A percentile compares a stretch with the other conserved stretches of the same genome.
Evolutionary conservation across 1,140 invertebrate species (phyloP).

Genomic region (Ganaspis sp.): DNA sequence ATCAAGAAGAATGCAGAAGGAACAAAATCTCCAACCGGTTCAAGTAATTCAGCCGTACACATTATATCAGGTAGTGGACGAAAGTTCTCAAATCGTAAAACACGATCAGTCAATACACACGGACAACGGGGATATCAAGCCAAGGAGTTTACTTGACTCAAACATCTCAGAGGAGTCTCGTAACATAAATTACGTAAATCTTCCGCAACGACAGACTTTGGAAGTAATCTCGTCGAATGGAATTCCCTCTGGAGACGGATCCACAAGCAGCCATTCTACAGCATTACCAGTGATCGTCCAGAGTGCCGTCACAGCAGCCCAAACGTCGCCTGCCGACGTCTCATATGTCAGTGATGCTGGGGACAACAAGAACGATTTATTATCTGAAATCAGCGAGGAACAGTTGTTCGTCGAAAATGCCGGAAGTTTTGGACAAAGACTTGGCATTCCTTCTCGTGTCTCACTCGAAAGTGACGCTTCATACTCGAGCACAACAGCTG

Average conservation of each 20-base stretch:
- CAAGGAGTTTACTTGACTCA: constrained; percentile 37
- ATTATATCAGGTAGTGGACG: constrained; percentile 18
- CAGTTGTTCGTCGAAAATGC: constrained; percentile 52
- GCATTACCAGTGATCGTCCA: constrained; percentile 16
- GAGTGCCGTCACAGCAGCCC: neutral
- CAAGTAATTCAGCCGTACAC: constrained; percentile 52
- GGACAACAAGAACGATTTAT: constrained; percentile 35
- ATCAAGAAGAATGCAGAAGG: neutral
- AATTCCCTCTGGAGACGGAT: constrained; percentile 36
- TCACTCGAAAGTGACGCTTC: neutral
- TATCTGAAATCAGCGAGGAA: constrained; percentile 48
- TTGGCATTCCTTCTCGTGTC: neutral
- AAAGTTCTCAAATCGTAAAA: neutral
- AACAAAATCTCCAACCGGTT: neutral
- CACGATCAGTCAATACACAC: constrained; percentile 26
- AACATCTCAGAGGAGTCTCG: constrained; percentile 41
- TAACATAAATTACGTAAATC: constrained; percentile 51
- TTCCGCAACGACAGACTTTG: constrained; percentile 39
- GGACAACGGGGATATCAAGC: constrained; percentile 50
- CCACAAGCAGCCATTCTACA: constrained; percentile 9
- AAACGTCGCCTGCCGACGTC: neutral
- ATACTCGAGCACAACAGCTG: neutral
- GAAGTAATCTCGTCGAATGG: constrained; percentile 40
- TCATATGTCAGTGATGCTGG: constrained; percentile 16
- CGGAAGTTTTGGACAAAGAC: constrained; percentile 57